A percentile compares a stretch with the other conserved stretches of the same genome.
phyloP scores from a whole-genome alignment of 1,140 invertebrate genomes.

The Bemisia tabaci region DNA sequence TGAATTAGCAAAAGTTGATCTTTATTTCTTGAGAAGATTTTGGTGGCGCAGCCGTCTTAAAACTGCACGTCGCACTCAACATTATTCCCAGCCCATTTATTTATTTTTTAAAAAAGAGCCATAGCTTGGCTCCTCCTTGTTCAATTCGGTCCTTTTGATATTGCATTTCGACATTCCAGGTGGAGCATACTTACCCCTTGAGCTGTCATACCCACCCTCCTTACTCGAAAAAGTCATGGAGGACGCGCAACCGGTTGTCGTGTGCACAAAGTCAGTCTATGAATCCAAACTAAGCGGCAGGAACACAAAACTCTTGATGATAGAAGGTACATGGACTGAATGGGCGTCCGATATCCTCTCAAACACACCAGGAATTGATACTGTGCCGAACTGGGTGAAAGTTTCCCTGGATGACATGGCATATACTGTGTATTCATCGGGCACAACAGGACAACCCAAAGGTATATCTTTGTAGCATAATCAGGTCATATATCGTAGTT shows the following conservation, averaged over 20 bases:
- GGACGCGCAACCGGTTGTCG: constrained; percentile 18
- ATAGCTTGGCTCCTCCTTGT: too few species aligned
- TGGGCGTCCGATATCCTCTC: constrained; percentile 1
- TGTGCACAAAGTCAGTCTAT: constrained; percentile 20
- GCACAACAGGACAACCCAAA: constrained; percentile 42
- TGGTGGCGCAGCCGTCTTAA: too few species aligned
- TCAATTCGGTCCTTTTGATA: too few species aligned
- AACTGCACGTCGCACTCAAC: too few species aligned
- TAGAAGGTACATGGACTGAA: constrained; percentile 19
- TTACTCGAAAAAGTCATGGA: constrained; percentile 19
- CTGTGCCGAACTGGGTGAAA: constrained; percentile 7
- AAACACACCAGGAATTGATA: not conserved
- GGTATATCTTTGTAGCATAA: constrained; percentile 25
- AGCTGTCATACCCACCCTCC: constrained; percentile 33
- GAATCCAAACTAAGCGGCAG: constrained; percentile 4
- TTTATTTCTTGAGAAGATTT: too few species aligned
- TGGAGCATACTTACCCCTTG: constrained; percentile 30
- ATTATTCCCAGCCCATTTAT: too few species aligned
- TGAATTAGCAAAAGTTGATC: too few species aligned
- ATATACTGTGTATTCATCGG: constrained; percentile 37
- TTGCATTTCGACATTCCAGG: constrained; percentile 14
- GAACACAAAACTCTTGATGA: constrained; percentile 1
- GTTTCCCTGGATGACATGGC: constrained; percentile 31
- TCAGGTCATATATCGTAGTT: too few species aligned
- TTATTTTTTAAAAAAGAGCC: too few species aligned